Base-by-base conservation (phyloP, 2,113 vertebrate species). In the Rana temporaria region DNA sequence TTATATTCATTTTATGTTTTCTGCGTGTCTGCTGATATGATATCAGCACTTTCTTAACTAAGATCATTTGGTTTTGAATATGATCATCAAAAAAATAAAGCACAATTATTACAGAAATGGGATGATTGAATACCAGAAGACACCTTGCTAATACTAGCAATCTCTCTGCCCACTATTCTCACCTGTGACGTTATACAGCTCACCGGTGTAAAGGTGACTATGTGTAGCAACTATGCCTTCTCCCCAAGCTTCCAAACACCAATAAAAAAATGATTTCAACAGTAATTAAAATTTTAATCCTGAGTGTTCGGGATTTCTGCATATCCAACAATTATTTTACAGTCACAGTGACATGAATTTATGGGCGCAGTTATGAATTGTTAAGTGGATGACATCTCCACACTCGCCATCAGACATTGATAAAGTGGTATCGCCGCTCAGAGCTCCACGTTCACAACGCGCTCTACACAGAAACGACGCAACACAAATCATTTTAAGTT, bases 201-300 rank as follows among this genome's bases (percentile, higher is more conserved):
- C 2, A 9, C 38, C 42, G 42, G 3, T 12, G 12, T 48, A 48
- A 48, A 48, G 42, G 42, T 48, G n/a, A 14, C n/a, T 6, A 17
- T 6, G 38, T 69, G 12, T 4, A 15, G 34, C 6, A 42, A 4
- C 22, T 15, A 48, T 9, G 7, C 42, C 17, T n/a, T 55, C 20
- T 22, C 26, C 14, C 57, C 70, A 73, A 53, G 24, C 17, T 64
- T 20, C 26, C 22, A 67, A 69, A 69, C 53, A 17, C 79, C 60
- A 81, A 81, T 81, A 81, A 81, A 81, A 81, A 81, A 81, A 73
- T 81, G 79, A 81, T 81, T 81, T 81, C 2, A n/a, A 32, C 26
- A 32, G 42, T 56, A 72, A 73, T 81, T 52, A 81, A 72, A 65
- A 34, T 9, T 34, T 18, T 63, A 52, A 32, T 57, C 38, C 69